These are phyloP conservation scores for Emmelina monodactyla DNA, from an alignment of 2,888 invertebrate species.

Conservation along the genomic window DNA sequence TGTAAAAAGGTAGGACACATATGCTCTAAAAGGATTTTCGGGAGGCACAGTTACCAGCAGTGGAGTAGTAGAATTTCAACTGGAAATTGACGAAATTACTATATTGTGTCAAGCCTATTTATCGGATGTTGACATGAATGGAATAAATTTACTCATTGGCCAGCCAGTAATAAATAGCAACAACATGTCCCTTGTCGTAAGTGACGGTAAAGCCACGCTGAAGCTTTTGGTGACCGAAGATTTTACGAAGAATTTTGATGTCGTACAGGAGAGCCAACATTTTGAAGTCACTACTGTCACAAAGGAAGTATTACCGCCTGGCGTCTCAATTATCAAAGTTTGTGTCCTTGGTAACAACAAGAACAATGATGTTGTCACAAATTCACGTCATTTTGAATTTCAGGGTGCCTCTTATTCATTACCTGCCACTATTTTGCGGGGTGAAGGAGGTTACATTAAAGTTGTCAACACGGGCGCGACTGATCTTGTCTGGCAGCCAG, in stretches of 20 bases:
- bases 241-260: no score
- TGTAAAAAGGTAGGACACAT: constrained; percentile 14
- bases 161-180: constrained; percentile 18
- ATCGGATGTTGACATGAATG: constrained; percentile 13
- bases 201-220: no score
- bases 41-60: constrained; percentile 7
- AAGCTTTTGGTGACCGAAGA: no score
- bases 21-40: constrained; percentile 13
- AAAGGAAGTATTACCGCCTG: no score
- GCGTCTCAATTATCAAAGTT: no score
- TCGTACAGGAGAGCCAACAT: no score
- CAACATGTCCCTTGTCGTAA: constrained; percentile 11
- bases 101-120: constrained; percentile 10
- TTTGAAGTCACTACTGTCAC: no score
- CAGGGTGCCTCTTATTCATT: constrained; percentile 17
- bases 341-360: no score
- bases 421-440: constrained; percentile 18
- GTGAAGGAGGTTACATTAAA: constrained; percentile 16
- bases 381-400: no score
- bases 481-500: constrained; percentile 9
- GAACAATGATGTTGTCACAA: no score
- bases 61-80: constrained; percentile 16
- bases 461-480: constrained; percentile 16
- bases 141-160: constrained; percentile 15
- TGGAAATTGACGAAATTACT: constrained; percentile 15